Conservation (phyloP, 2,797 vertebrate genomes). For the Brachymystax lenok region DNA sequence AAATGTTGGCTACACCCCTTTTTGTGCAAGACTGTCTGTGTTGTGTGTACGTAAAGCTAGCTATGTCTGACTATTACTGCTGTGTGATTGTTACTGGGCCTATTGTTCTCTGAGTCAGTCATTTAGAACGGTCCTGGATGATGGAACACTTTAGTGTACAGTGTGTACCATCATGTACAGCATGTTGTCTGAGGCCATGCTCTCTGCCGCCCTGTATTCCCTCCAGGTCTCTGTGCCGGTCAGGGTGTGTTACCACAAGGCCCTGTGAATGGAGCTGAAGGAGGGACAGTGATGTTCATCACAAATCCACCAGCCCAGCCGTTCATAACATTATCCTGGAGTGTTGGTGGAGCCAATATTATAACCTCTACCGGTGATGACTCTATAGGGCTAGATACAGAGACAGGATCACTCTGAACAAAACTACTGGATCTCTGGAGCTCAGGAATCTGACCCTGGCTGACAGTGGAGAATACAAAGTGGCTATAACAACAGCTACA, state of each 20-base stretch:
- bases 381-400: neutral
- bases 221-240: slow-evolving; percentile 2
- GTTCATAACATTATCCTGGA: neutral
- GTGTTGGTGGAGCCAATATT: neutral
- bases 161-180: no score
- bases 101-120: neutral
- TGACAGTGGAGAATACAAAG: slow-evolving; percentile 18
- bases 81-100: neutral
- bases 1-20: no score
- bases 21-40: neutral
- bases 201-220: neutral
- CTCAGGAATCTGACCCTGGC: slow-evolving; percentile 16
- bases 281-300: slow-evolving; percentile 10
- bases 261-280: slow-evolving; percentile 12
- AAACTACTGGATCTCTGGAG: slow-evolving; percentile 25
- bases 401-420: slow-evolving; percentile 21
- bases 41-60: neutral
- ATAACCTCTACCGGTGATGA: neutral
- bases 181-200: neutral
- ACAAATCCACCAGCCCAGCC: neutral
- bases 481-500: neutral
- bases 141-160: neutral
- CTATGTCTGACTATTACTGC: neutral
- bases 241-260: slow-evolving; percentile 1
- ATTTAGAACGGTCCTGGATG: neutral